Evolutionary conservation across 2,888 invertebrate genomes (phyloP), one percentile per base, ranked within the genome.

Genomic region (Acrobasis repandana): DNA sequence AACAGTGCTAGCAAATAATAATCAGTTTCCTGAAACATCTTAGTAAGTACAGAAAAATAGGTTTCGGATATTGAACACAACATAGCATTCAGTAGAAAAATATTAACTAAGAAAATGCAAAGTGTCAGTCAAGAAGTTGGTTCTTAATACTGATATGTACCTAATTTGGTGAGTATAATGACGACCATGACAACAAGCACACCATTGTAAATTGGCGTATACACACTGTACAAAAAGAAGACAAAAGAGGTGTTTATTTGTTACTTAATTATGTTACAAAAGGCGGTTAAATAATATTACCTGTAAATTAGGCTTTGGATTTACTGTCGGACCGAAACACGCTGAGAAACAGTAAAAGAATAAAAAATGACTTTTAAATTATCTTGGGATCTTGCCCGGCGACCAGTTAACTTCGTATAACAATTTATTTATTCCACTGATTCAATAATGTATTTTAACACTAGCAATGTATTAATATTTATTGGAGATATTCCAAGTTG

Each of bases 1-100:
- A 52, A 36, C 60, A 57, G 47, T 38, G 54, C 50, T 48, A 54
- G 56, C 47, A 43, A 51, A 58, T 49, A 58, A 58, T 63, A 36
- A 50, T 18, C 28, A 38, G n/a, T 11, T 43, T 14, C 43, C n/a
- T 14, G 14, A 38, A 38, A 36, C 1, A 36, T 36, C 3, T 36
- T 4, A 10, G 36, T 36, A 8, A 4, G 3, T 38, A 38, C 1
- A 28, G 28, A 28, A n/a, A n/a, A n/a, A 28, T 38, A 11, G 38
- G 10, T 38, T 6, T 38, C 38, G 10, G 3, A 36, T 36, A 36
- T 9, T 11, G 20, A 36, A 36, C 36, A 36, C 11, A 11, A 36
- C 9, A 36, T 10, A 11, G 36, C 3, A 38, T 28, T 28, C 28
- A 43, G 14, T 43, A n/a, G 9, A n/a, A 43, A 43, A 43, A 14